These are phyloP conservation scores for Thalpophila matura DNA, from an alignment of 2,888 invertebrate genomes.

Conservation along the genomic window DNA sequence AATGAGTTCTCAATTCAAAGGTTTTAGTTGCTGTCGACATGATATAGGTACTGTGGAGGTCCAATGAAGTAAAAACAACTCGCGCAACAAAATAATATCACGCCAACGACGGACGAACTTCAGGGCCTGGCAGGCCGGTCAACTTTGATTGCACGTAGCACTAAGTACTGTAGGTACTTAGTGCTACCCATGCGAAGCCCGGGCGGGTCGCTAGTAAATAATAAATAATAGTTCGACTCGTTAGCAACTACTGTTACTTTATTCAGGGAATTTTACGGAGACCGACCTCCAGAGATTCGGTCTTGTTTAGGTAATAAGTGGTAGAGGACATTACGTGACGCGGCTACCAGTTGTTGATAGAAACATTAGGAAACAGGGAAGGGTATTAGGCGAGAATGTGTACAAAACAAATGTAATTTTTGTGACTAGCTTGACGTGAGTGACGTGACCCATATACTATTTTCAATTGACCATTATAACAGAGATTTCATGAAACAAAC, in stretches of 20 bases:
- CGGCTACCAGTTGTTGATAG: conserved; percentile 61
- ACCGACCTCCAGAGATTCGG: conserved; percentile 62
- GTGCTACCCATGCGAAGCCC: no score
- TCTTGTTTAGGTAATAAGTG: conserved; percentile 70
- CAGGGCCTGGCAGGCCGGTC: no score
- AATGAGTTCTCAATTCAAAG: no score
- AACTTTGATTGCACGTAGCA: no score
- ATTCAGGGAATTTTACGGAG: conserved; percentile 66
- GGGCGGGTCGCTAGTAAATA: no score
- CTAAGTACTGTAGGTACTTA: no score
- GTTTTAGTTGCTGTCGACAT: no score
- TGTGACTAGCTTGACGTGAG: neutral
- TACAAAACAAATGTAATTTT: neutral
- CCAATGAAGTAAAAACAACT: no score
- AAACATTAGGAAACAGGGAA: conserved; percentile 40
- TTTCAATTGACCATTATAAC: neutral
- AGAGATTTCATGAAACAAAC: neutral
- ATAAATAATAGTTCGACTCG: conserved; percentile 32
- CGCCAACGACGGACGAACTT: no score
- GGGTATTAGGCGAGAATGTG: conserved; percentile 29
- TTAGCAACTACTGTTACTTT: conserved; percentile 64
- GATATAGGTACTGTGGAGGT: no score
- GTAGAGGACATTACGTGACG: conserved; percentile 66
- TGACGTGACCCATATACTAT: no score
- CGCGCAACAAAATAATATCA: no score